Conservation (phyloP, 2,797 vertebrate genomes). For the Channallabes apus region DNA sequence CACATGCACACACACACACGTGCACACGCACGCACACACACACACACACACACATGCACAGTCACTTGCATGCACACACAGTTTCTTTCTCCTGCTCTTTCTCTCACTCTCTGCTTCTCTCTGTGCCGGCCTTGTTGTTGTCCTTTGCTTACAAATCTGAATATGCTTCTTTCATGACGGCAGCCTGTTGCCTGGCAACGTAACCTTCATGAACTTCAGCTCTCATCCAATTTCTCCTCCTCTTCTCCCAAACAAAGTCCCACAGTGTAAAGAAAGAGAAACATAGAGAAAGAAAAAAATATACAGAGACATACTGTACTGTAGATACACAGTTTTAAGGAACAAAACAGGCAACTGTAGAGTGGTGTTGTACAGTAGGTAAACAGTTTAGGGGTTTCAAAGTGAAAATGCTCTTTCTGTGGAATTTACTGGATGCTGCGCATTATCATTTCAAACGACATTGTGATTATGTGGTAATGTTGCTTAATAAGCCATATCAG, state of each 20-base stretch:
- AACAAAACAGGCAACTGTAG: not conserved
- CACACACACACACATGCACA: not conserved
- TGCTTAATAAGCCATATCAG: constrained; percentile 1
- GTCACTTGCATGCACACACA: not conserved
- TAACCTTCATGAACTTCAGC: constrained; percentile 54
- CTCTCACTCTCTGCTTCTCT: constrained; percentile 3
- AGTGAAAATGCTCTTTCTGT: not conserved
- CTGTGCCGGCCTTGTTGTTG: constrained; percentile 27
- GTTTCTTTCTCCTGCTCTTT: not conserved
- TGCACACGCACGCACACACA: too few species aligned
- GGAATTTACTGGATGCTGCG: not conserved
- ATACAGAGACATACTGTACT: not conserved
- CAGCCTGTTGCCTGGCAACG: constrained; percentile 60
- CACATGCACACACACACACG: too few species aligned
- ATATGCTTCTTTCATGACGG: constrained; percentile 51
- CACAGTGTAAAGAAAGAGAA: constrained; percentile 37
- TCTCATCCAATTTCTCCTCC: constrained; percentile 41
- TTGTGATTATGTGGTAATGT: constrained; percentile 7
- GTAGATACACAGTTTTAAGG: not conserved
- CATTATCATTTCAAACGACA: not conserved
- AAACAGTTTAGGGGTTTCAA: not conserved
- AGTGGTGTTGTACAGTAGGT: not conserved
- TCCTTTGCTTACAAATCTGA: constrained; percentile 46
- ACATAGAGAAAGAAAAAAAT: constrained; percentile 4
- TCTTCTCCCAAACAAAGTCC: constrained; percentile 43